Conservation (phyloP, 1,140 invertebrate species). For the Delia radicum region DNA sequence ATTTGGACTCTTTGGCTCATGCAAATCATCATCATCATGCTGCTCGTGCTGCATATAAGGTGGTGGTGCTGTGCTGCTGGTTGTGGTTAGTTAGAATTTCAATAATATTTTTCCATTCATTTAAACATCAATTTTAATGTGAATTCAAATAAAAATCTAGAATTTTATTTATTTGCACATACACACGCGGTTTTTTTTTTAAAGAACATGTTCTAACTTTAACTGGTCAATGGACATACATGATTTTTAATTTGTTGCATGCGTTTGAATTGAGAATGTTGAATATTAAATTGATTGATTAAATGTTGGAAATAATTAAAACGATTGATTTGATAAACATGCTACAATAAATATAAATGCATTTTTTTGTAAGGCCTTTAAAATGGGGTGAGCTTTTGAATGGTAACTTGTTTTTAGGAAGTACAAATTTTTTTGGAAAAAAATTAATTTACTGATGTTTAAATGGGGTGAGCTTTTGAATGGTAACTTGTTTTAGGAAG, state of each 20-base stretch:
- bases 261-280: neutral
- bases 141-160: neutral
- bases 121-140: constrained; percentile 2
- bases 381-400: too few relatives aligned
- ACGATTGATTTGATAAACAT: neutral
- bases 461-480: too few relatives aligned
- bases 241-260: constrained; percentile 1
- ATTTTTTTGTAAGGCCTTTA: too few relatives aligned
- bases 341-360: too few relatives aligned
- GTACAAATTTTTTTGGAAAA: too few relatives aligned
- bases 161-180: too few relatives aligned
- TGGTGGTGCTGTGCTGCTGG: neutral
- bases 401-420: too few relatives aligned
- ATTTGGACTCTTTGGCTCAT: neutral
- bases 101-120: neutral
- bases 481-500: too few relatives aligned
- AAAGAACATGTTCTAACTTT: neutral
- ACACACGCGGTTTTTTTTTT: neutral
- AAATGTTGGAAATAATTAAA: neutral
- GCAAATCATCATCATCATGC: neutral
- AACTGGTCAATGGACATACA: constrained; percentile 1
- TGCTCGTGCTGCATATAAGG: neutral
- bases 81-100: neutral
- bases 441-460: too few relatives aligned
- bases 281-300: neutral